A percentile compares a stretch with the other conserved stretches of the same genome.
Evolutionary conservation across 2,888 invertebrate genomes (phyloP).

Genomic region (Eubasilissa splendida): DNA sequence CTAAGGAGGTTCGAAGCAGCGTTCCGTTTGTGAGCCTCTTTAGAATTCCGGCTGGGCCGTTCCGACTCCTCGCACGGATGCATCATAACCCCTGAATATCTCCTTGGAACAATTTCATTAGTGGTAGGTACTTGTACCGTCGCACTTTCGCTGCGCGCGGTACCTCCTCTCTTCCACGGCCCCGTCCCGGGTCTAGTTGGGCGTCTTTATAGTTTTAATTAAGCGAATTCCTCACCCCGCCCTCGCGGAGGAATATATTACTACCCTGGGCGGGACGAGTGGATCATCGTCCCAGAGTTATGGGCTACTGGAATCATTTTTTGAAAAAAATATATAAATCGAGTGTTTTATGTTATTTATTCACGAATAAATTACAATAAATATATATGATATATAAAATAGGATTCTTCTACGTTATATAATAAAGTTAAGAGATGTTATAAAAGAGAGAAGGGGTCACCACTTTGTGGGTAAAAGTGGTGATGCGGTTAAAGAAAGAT

Average conservation of each 20-base stretch:
- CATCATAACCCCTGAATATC: constrained; percentile 54
- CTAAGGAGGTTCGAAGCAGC: not conserved
- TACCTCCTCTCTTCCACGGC: not conserved
- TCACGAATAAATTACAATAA: no score
- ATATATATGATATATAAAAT: no score
- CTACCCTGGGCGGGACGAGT: not conserved
- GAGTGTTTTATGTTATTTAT: no score
- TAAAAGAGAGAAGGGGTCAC: no score
- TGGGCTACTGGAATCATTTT: constrained; percentile 9
- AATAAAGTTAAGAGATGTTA: no score
- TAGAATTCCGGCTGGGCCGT: constrained; percentile 18
- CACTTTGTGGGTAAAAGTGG: no score
- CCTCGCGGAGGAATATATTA: constrained; percentile 50
- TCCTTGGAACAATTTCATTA: constrained; percentile 58
- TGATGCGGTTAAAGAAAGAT: no score
- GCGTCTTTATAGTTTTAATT: constrained; percentile 59
- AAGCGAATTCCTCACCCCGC: constrained; percentile 54
- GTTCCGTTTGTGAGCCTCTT: constrained; percentile 16
- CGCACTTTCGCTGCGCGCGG: constrained; percentile 31
- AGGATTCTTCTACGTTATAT: no score
- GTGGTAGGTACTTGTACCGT: constrained; percentile 35
- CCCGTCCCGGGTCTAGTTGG: constrained; percentile 33
- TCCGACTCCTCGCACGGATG: constrained; percentile 50
- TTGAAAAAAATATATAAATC: no score
- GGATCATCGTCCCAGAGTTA: not conserved